phyloP scores from a whole-genome alignment of 2,888 invertebrate species.

The Apamea epomidion region DNA sequence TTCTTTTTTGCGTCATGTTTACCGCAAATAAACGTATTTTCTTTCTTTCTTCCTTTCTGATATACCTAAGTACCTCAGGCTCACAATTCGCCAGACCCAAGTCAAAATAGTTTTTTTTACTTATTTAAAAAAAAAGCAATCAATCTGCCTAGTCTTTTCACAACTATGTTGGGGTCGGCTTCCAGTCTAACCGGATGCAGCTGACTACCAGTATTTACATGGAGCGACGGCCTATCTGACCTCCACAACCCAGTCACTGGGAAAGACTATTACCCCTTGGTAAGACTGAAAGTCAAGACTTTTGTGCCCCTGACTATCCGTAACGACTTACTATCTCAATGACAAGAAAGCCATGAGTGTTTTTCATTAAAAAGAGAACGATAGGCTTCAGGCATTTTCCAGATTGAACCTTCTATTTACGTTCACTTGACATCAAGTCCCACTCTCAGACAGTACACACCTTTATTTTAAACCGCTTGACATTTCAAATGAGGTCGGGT shows the following conservation, averaged over 20 bases:
- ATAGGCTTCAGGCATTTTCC: not conserved
- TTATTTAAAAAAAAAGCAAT: no score
- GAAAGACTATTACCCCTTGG: no score
- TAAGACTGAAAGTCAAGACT: not conserved
- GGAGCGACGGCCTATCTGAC: no score
- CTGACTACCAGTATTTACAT: no score
- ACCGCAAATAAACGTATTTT: no score
- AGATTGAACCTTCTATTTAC: conserved; percentile 14
- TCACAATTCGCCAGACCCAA: not conserved
- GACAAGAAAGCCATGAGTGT: not conserved
- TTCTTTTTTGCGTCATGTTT: no score
- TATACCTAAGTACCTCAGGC: not conserved
- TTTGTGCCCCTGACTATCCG: not conserved
- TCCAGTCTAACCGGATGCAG: no score
- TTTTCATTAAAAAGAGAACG: not conserved
- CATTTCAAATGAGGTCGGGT: conserved; percentile 58
- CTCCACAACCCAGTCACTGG: no score
- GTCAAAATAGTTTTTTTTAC: not conserved
- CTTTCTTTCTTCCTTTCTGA: no score
- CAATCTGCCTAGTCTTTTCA: no score
- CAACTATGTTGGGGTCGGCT: no score
- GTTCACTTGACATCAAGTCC: accelerated
- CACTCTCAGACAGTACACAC: conserved; percentile 12
- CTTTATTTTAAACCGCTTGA: conserved; percentile 49
- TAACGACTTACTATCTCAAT: not conserved